These are phyloP conservation scores for Tetrax tetrax DNA, from an alignment of 2,113 vertebrate genomes.

Conservation along the genomic window DNA sequence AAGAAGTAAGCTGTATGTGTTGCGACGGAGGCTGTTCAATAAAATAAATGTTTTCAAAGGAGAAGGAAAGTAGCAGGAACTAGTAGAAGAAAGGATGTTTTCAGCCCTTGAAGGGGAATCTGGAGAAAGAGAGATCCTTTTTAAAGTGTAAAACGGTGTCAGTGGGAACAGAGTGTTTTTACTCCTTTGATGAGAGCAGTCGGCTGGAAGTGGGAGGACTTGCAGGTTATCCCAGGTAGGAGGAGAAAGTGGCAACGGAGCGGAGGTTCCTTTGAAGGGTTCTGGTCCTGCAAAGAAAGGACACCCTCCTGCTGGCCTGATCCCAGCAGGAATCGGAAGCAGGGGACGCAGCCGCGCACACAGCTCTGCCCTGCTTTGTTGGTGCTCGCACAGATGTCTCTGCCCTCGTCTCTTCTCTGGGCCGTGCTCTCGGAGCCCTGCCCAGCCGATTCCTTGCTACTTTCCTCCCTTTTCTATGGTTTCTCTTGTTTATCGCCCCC, in stretches of 20 bases:
- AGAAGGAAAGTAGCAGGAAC: background rate
- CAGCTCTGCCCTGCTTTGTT: background rate
- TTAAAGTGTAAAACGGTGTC: background rate
- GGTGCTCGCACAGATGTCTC: background rate
- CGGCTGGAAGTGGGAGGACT: background rate
- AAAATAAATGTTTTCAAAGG: background rate
- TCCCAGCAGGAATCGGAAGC: background rate
- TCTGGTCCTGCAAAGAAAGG: background rate
- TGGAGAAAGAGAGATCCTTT: background rate
- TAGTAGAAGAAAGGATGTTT: conserved; percentile 13
- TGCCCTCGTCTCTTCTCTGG: background rate
- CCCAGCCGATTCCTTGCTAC: background rate
- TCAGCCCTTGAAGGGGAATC: background rate
- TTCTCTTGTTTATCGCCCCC: background rate
- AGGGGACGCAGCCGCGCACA: background rate
- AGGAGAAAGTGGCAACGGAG: background rate
- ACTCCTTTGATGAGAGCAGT: background rate
- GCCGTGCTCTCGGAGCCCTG: background rate
- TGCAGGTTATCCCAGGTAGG: background rate
- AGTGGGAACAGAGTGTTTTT: background rate
- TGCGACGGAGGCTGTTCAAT: background rate
- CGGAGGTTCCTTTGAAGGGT: background rate
- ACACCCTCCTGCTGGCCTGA: background rate
- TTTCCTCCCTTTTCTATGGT: background rate
- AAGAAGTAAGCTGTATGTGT: background rate